A percentile compares a stretch with the other conserved stretches of the same genome.
Conservation (phyloP, 92 coral and sea anemone genomes). For the Heliopora coerulea region DNA sequence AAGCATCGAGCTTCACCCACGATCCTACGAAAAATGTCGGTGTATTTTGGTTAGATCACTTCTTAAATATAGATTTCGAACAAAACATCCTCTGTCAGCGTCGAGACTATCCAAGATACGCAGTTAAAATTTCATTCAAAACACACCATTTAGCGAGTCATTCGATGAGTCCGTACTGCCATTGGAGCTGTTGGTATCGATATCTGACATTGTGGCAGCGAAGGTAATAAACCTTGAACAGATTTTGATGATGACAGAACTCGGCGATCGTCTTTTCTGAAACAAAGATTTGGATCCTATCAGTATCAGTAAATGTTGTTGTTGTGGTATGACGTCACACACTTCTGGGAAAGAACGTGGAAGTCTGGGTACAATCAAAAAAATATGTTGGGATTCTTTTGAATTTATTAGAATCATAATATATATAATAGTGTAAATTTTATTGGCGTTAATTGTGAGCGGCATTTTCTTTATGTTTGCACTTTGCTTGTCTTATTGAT, state of each 20-base stretch:
- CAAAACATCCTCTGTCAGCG: no score
- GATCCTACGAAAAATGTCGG: constrained; percentile 60
- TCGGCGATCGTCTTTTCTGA: background rate
- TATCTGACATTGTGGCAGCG: constrained; percentile 21
- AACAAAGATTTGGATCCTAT: no score
- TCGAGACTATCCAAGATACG: no score
- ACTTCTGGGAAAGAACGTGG: background rate
- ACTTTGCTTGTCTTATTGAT: no score
- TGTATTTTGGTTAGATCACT: background rate
- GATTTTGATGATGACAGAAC: constrained; percentile 13
- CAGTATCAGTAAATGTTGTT: constrained; percentile 17
- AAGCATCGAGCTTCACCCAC: constrained; percentile 90
- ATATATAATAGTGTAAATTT: no score
- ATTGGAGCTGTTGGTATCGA: constrained; percentile 55
- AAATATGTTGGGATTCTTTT: no score
- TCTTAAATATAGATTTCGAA: no score
- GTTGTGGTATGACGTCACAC: constrained; percentile 39
- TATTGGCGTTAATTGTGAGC: no score
- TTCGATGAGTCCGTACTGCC: constrained; percentile 81
- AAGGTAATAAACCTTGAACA: constrained; percentile 33
- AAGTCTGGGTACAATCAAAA: no score
- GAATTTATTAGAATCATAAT: no score
- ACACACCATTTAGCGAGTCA: constrained; percentile 88
- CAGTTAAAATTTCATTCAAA: constrained; percentile 7
- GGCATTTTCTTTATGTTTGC: no score